Evolutionary conservation across 2,888 invertebrate genomes (phyloP).

Genomic region (Caenorhabditis virilis): DNA sequence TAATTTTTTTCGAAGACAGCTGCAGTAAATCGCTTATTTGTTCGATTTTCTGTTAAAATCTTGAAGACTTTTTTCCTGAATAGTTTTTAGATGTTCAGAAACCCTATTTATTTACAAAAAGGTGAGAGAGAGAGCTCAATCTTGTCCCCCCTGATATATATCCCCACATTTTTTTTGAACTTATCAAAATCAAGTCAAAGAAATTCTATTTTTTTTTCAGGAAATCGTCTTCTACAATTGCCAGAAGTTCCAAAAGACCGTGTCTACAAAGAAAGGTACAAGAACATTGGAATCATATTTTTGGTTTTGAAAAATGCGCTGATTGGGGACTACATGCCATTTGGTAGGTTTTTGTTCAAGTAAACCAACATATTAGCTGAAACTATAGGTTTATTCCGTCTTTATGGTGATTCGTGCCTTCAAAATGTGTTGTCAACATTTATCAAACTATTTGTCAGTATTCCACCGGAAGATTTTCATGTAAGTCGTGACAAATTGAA

Average conservation of each 20-base stretch:
- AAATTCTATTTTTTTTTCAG: slow-evolving; percentile 73
- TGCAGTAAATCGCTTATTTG: no score
- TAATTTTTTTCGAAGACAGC: no score
- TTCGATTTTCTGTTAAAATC: no score
- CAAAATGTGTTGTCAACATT: slow-evolving; percentile 88
- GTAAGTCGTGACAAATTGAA: slow-evolving; percentile 75
- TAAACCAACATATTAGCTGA: no score
- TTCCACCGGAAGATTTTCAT: slow-evolving; percentile 87
- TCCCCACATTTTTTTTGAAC: no score
- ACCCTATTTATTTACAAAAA: no score
- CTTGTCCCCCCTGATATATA: no score
- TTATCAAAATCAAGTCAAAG: no score
- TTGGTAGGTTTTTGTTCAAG: no score
- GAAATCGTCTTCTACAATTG: slow-evolving; percentile 84
- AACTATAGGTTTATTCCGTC: slow-evolving; percentile 92
- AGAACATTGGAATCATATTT: slow-evolving; percentile 95
- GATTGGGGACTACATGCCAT: slow-evolving; percentile 56
- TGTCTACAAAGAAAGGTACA: slow-evolving; percentile 88
- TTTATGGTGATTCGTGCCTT: slow-evolving; percentile 94
- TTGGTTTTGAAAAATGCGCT: slow-evolving; percentile 81
- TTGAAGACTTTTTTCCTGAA: no score
- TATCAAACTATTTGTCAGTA: slow-evolving; percentile 89
- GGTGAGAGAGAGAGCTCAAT: no score
- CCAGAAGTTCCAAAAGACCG: slow-evolving; percentile 87
- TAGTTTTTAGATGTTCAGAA: no score